phyloP scores from a whole-genome alignment of 2,888 invertebrate species.

The Ceriagrion tenellum region DNA sequence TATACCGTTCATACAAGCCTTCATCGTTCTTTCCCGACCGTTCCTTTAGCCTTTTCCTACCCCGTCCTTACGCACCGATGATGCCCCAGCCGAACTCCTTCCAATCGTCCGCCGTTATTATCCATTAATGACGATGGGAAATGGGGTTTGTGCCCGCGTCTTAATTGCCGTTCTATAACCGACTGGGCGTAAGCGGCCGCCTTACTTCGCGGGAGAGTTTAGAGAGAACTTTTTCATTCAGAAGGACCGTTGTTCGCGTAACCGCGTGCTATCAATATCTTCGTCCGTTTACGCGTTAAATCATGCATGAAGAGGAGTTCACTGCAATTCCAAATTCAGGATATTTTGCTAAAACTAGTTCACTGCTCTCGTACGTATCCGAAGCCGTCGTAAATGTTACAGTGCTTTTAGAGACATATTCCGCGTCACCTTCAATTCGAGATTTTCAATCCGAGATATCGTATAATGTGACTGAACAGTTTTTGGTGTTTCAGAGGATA shows the following conservation, averaged over 20 bases:
- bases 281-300: not conserved
- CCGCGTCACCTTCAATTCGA: too few species aligned
- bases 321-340: not conserved
- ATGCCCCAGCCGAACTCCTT: not conserved
- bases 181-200: not conserved
- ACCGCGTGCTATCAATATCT: not conserved
- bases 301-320: not conserved
- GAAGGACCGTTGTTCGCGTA: not conserved
- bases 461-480: too few species aligned
- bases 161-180: not conserved
- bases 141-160: not conserved
- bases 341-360: too few species aligned
- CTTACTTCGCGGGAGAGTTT: not conserved
- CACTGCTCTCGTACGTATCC: too few species aligned
- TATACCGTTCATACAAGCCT: not conserved
- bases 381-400: too few species aligned
- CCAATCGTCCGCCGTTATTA: not conserved
- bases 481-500: too few species aligned
- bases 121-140: slow-evolving; percentile 12
- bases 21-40: not conserved
- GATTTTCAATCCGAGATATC: too few species aligned
- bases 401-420: too few species aligned
- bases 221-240: not conserved
- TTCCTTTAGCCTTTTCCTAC: not conserved
- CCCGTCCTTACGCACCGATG: not conserved